These are phyloP conservation scores for Linnaemya tessellans DNA, from an alignment of 2,888 invertebrate species.

Conservation along the genomic window DNA sequence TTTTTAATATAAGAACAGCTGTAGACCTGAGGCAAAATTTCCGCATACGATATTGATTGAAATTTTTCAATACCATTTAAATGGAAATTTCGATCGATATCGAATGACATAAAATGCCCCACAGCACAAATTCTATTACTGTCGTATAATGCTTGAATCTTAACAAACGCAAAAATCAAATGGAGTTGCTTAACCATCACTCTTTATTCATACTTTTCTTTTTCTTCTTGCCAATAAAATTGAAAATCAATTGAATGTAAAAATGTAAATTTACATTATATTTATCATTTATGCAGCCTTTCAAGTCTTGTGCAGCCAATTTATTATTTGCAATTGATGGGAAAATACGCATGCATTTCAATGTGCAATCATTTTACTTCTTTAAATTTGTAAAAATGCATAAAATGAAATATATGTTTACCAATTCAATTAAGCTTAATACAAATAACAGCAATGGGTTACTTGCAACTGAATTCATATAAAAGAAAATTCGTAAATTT, in stretches of 20 bases:
- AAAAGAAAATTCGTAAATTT: too few species aligned
- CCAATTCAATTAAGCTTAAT: too few species aligned
- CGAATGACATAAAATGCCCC: too few species aligned
- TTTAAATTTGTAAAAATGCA: not conserved
- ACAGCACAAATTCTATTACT: too few species aligned
- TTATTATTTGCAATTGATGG: constrained; percentile 4
- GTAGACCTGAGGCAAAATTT: too few species aligned
- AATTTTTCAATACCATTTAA: too few species aligned
- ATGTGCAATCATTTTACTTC: constrained; percentile 1
- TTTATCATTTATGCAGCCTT: constrained; percentile 13
- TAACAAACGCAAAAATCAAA: not conserved
- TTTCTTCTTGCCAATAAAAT: constrained; percentile 3
- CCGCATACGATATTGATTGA: too few species aligned
- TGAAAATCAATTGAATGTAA: constrained; percentile 22
- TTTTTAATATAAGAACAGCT: too few species aligned
- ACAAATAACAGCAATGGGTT: not conserved
- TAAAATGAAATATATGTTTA: too few species aligned
- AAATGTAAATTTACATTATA: constrained; percentile 8
- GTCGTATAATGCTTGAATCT: too few species aligned
- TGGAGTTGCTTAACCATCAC: not conserved
- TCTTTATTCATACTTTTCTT: not conserved
- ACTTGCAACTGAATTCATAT: too few species aligned
- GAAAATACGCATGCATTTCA: constrained; percentile 22
- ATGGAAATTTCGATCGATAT: too few species aligned
- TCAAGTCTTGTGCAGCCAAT: constrained; percentile 3